phyloP scores from a whole-genome alignment of 2,797 vertebrate genomes.

The Borostomias antarcticus region DNA sequence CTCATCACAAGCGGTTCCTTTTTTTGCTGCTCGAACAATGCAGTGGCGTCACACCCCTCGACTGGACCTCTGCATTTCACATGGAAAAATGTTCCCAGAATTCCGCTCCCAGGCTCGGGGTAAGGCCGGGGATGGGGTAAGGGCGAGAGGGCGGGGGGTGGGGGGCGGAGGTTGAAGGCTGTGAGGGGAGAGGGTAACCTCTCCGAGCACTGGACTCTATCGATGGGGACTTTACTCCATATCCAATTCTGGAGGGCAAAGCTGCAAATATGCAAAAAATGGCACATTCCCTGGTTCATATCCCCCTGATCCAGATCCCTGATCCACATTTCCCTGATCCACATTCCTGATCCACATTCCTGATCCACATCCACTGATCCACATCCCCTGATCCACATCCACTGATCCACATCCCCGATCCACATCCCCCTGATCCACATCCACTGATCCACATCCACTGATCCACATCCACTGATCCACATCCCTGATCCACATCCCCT shows the following conservation, averaged over 20 bases:
- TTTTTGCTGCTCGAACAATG: slow-evolving; percentile 82
- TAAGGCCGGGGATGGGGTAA: slow-evolving; percentile 73
- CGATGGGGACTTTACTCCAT: neutral
- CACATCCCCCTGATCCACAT: too few species aligned
- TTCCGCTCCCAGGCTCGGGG: slow-evolving; percentile 81
- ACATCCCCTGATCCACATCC: too few species aligned
- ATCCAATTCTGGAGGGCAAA: neutral
- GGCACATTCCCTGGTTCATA: too few species aligned
- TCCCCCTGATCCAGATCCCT: too few species aligned
- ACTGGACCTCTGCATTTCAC: slow-evolving; percentile 81
- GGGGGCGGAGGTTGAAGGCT: slow-evolving; percentile 49
- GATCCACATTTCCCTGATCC: too few species aligned
- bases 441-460: too few species aligned
- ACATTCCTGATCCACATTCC: too few species aligned
- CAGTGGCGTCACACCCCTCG: slow-evolving; percentile 83
- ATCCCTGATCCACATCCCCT: too few species aligned
- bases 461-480: too few species aligned
- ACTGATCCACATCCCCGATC: too few species aligned
- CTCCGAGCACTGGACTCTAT: slow-evolving; percentile 23
- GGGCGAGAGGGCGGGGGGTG: slow-evolving; percentile 69
- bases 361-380: too few species aligned
- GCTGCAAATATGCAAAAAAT: too few species aligned
- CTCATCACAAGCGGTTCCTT: slow-evolving; percentile 84
- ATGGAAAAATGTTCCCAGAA: slow-evolving; percentile 85
- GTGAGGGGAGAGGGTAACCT: slow-evolving; percentile 47